phyloP scores from a whole-genome alignment of 2,797 vertebrate species.

The Erpetoichthys calabaricus region DNA sequence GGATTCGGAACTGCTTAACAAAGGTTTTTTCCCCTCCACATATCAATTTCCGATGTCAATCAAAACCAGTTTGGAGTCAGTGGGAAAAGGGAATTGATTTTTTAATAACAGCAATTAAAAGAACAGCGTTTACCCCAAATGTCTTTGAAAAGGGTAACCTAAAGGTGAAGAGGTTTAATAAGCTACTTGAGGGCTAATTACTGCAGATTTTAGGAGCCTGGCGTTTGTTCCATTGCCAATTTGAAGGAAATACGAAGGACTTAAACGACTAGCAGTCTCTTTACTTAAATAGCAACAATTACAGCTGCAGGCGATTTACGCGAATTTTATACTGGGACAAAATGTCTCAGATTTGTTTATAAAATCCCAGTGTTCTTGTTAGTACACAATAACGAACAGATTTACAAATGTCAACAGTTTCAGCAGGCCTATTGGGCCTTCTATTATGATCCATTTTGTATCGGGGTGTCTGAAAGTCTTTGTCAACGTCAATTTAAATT shows the following conservation, averaged over 20 bases:
- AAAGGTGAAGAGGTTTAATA: conserved; percentile 69
- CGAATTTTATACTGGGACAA: conserved; percentile 30
- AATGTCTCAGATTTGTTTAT: conserved; percentile 12
- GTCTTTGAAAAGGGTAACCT: conserved; percentile 40
- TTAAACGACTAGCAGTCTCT: conserved; percentile 25
- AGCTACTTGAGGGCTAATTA: conserved; percentile 72
- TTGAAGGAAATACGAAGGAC: conserved; percentile 50
- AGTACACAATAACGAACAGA: too few species aligned
- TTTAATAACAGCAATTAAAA: conserved; percentile 78
- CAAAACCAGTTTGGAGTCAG: conserved; percentile 36
- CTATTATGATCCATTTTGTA: too few species aligned
- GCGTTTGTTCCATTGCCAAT: conserved; percentile 46
- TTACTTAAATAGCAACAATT: conserved; percentile 31
- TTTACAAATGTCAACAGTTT: too few species aligned
- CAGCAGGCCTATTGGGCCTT: too few species aligned
- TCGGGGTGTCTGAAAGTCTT: too few species aligned
- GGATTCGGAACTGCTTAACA: conserved; percentile 23
- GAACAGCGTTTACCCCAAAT: conserved; percentile 42
- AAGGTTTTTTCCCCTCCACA: conserved; percentile 32
- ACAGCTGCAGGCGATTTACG: conserved; percentile 29
- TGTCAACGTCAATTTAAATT: too few species aligned
- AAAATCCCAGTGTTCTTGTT: too few species aligned
- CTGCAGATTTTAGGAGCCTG: conserved; percentile 42
- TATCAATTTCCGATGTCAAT: conserved; percentile 52
- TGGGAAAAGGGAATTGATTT: conserved; percentile 50